phyloP scores from a whole-genome alignment of 1,140 invertebrate species.

The Papilio polytes region DNA sequence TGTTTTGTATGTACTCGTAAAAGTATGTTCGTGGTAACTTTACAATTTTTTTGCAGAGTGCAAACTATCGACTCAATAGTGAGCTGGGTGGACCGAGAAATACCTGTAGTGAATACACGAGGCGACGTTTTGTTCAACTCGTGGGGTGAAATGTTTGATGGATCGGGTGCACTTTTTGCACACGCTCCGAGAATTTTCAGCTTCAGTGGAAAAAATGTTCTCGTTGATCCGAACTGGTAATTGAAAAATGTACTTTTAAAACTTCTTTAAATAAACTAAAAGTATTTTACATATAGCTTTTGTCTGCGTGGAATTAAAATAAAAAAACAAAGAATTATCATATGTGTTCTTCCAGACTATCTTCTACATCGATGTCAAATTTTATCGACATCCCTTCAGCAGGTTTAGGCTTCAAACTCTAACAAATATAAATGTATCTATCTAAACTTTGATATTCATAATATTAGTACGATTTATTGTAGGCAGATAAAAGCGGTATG shows the following conservation, averaged over 20 bases:
- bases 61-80: slow-evolving; percentile 98
- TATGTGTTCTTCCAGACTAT: no score
- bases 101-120: slow-evolving; percentile 96
- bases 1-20: not conserved
- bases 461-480: no score
- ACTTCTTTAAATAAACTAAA: no score
- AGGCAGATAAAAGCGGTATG: slow-evolving; percentile 97
- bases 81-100: slow-evolving; percentile 91
- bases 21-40: not conserved
- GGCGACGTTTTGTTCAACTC: slow-evolving; percentile 97
- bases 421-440: no score
- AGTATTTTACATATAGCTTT: no score
- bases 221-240: slow-evolving; percentile 92
- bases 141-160: slow-evolving; percentile 95
- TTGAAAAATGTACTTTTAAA: not conserved
- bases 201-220: slow-evolving; percentile 96
- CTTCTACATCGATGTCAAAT: no score
- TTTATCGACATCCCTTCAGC: no score
- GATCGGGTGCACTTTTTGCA: slow-evolving; percentile 92
- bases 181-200: slow-evolving; percentile 96
- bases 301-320: no score
- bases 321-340: no score
- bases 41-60: slow-evolving; percentile 81
- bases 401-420: no score
- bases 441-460: no score